Percentiles rank a stretch among this genome's conserved stretches.
Evolutionary conservation across 1,140 invertebrate genomes (phyloP).

Genomic region (Psilanteris sp.): DNA sequence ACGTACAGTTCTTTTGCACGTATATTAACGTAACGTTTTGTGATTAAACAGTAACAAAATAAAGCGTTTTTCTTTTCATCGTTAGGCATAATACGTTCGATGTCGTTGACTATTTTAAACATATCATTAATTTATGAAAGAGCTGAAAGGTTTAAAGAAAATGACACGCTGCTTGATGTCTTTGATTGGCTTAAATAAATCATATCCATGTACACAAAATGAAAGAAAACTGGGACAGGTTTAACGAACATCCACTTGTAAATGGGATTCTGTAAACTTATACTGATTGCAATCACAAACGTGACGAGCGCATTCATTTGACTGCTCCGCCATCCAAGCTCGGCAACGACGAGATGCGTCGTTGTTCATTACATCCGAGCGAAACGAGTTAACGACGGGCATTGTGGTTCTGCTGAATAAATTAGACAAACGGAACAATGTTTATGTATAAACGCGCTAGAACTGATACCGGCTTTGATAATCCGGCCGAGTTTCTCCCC

Average conservation of each 20-base stretch:
- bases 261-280: constrained; percentile 36
- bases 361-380: constrained; percentile 10
- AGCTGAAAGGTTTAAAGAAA: neutral
- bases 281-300: constrained; percentile 42
- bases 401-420: constrained; percentile 15
- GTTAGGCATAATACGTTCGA: too few relatives aligned
- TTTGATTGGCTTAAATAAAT: constrained; percentile 34
- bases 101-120: too few relatives aligned
- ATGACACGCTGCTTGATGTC: neutral
- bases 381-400: constrained; percentile 6
- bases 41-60: too few relatives aligned
- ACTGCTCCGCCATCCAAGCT: neutral
- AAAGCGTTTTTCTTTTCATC: too few relatives aligned
- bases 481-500: neutral
- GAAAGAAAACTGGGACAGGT: constrained; percentile 28
- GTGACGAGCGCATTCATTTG: constrained; percentile 31
- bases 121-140: constrained; percentile 5
- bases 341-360: neutral
- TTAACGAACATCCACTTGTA: constrained; percentile 36
- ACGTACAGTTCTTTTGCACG: too few relatives aligned
- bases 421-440: constrained; percentile 4
- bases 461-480: constrained; percentile 1
- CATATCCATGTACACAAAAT: constrained; percentile 2
- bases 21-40: too few relatives aligned
- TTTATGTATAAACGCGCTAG: constrained; percentile 1